Base-by-base conservation (phyloP, 2,888 invertebrate genomes). In the Epicampocera succincta region DNA sequence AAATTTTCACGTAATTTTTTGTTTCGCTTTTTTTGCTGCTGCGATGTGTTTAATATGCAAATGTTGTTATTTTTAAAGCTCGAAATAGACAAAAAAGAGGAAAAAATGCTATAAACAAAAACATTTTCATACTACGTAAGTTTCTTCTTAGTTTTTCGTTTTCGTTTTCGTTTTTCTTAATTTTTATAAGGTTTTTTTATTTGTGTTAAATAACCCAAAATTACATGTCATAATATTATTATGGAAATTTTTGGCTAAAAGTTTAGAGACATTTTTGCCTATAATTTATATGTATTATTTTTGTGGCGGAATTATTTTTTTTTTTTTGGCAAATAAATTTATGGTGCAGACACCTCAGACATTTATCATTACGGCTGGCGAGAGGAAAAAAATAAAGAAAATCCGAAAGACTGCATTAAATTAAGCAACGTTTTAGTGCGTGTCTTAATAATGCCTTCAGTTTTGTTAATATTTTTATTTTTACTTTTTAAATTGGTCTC, bases 161-260 rank as follows among this genome's bases (percentile, higher is more conserved):
- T 38, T 71, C 46, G 60, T 21, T 17, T 9, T 15, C 44, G 40
- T 61, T 63, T 54, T 54, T 58, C 50, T 54, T 60, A 48, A 50
- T 66, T 58, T 33, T 71, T 80, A 71, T 71, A 77, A 77, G 73
- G 81, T 78, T 77, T 82, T 82, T n/a, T n/a, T 78, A 78, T 74
- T 78, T 74, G 77, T 66, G 78, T 19, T 82, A 82, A 78, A 82
- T 82, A 82, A 74, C 78, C 74, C 60, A 78, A 82, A 82, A 82
- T 82, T 74, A 82, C 82, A 82, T 82, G 82, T 82, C 82, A 82
- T 82, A 82, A 82, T 82, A 82, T 82, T 82, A 74, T 82, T 82
- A 82, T 78, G 82, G 74, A 82, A 82, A 82, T 74, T 71, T 25
- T 33, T n/a, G 13, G 17, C 29, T 71, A 46, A 76, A 76, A 69